phyloP scores from a whole-genome alignment of 2,797 vertebrate genomes.

The Labroides dimidiatus region DNA sequence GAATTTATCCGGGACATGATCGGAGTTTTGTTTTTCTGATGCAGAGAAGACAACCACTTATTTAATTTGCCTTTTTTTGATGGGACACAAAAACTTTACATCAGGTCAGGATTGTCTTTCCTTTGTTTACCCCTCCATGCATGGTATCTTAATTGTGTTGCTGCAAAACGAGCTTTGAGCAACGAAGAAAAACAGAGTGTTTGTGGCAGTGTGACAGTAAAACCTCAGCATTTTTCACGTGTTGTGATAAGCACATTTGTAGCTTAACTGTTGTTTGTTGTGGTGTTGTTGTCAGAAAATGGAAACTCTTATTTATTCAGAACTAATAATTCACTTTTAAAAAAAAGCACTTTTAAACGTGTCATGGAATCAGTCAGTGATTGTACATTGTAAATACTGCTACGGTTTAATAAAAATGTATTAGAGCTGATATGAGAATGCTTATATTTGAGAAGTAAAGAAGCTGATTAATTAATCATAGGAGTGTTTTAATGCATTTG shows the following conservation, averaged over 20 bases:
- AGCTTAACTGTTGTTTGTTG: conserved; percentile 68
- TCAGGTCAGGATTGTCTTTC: conserved; percentile 58
- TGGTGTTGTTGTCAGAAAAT: conserved; percentile 72
- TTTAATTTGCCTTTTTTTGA: conserved; percentile 45
- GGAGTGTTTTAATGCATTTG: background rate
- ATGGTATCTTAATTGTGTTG: conserved; percentile 50
- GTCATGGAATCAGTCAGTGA: conserved; percentile 71
- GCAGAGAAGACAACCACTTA: conserved; percentile 48
- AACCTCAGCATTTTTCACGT: conserved; percentile 59
- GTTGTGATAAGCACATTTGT: conserved; percentile 65
- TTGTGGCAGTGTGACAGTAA: conserved; percentile 57
- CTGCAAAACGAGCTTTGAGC: conserved; percentile 50
- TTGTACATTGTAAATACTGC: conserved; percentile 79
- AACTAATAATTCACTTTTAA: conserved; percentile 65
- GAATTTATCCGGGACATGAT: conserved; percentile 15
- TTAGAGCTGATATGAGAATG: conserved; percentile 54
- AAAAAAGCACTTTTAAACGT: conserved; percentile 80
- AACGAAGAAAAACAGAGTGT: conserved; percentile 40
- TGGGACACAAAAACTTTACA: conserved; percentile 52
- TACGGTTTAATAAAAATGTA: conserved; percentile 76
- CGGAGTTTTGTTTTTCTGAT: conserved; percentile 28
- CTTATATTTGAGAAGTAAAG: conserved; percentile 27
- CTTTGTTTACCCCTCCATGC: conserved; percentile 45
- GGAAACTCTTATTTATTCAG: conserved; percentile 80
- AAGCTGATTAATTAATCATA: conserved; percentile 3